Evolutionary conservation across 2,113 vertebrate genomes (phyloP).

Genomic region (Deroptyus accipitrinus): DNA sequence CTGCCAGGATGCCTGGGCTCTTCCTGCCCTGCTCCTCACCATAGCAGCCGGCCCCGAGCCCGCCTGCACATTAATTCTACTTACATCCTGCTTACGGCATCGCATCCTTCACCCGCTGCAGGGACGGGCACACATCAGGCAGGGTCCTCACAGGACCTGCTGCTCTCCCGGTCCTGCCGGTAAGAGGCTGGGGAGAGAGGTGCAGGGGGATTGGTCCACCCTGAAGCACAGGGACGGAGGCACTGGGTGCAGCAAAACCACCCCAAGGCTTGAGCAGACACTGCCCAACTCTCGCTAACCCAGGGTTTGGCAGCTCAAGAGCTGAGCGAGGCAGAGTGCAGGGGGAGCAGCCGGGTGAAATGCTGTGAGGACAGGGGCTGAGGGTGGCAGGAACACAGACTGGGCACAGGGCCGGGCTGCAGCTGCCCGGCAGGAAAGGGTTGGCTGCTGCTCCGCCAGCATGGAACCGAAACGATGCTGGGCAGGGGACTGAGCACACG

Average conservation of each 20-base stretch:
- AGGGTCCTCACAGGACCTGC: neutral
- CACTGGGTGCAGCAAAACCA: neutral
- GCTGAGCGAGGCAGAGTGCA: neutral
- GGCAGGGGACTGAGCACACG: neutral
- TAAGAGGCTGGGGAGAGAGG: fast-evolving
- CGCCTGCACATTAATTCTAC: neutral
- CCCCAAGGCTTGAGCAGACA: neutral
- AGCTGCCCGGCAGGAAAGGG: neutral
- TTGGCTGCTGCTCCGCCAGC: fast-evolving
- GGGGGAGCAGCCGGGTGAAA: neutral
- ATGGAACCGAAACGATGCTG: neutral
- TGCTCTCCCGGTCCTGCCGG: neutral
- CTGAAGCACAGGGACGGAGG: neutral
- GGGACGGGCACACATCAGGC: neutral
- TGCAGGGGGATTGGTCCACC: neutral
- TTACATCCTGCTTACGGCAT: neutral
- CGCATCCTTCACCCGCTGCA: neutral
- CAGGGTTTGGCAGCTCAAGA: neutral
- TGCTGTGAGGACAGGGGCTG: fast-evolving
- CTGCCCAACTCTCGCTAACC: neutral
- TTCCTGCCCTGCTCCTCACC: neutral
- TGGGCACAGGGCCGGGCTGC: fast-evolving
- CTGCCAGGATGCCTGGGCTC: neutral
- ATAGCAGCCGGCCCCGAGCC: fast-evolving
- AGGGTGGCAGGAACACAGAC: neutral